These are phyloP conservation scores for Heteromyza rotundicornis DNA, from an alignment of 2,888 invertebrate species.

Conservation along the genomic window DNA sequence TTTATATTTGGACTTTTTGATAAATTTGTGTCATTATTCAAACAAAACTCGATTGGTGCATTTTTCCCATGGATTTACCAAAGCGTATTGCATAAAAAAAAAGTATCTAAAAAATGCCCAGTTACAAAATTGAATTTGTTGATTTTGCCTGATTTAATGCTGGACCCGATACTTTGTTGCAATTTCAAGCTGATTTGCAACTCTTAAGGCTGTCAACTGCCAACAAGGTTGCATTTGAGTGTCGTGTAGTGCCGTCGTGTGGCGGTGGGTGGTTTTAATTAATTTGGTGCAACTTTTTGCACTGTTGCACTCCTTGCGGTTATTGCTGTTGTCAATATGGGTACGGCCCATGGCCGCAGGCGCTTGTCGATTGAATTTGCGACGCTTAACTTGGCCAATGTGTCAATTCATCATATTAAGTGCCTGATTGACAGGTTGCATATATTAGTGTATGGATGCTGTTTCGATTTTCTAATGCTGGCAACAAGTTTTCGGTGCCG, in stretches of 20 bases:
- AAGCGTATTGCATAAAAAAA: background rate
- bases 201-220: background rate
- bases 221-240: background rate
- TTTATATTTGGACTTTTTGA: constrained; percentile 1
- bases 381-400: constrained; percentile 43
- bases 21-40: constrained; percentile 16
- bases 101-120: background rate
- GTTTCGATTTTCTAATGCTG: background rate
- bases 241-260: background rate
- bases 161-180: too few species aligned
- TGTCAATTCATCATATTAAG: constrained; percentile 52
- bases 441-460: constrained; percentile 36
- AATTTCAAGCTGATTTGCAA: background rate
- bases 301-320: background rate
- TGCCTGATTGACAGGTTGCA: constrained; percentile 54
- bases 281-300: constrained; percentile 48
- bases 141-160: background rate
- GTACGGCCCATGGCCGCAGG: constrained; percentile 16
- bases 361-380: constrained; percentile 7
- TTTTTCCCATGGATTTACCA: constrained; percentile 12
- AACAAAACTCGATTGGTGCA: constrained; percentile 14
- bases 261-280: constrained; percentile 48
- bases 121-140: background rate
- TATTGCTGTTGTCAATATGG: constrained; percentile 3
- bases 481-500: background rate